These are phyloP conservation scores for Eidolon dupreanum DNA, from an alignment of 2,797 vertebrate species.

Conservation along the genomic window DNA sequence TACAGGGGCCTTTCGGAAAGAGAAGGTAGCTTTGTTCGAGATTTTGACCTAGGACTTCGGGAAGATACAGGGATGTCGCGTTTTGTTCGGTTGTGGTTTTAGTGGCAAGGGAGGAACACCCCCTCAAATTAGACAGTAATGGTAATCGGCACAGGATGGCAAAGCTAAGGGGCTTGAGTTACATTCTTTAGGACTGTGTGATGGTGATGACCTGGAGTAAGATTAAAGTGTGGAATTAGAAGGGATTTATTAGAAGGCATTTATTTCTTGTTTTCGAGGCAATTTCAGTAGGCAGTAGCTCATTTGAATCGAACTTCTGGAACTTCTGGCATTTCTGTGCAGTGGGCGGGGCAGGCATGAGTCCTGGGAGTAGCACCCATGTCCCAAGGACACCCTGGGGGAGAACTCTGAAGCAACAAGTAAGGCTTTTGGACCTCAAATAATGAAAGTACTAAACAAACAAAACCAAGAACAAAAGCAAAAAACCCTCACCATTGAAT, in stretches of 20 bases:
- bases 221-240: neutral
- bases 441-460: neutral
- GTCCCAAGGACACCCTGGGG: neutral
- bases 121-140: neutral
- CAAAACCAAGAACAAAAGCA: neutral
- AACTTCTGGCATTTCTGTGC: neutral
- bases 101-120: neutral
- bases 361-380: neutral
- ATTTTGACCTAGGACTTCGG: neutral
- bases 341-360: neutral
- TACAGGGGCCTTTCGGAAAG: neutral
- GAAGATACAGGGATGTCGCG: neutral
- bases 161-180: neutral
- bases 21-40: neutral
- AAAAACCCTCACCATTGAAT: neutral
- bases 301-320: neutral
- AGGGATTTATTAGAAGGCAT: neutral
- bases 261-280: neutral
- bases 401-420: neutral
- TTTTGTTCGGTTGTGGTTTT: neutral
- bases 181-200: neutral
- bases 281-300: neutral
- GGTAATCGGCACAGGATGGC: accelerated
- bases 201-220: neutral
- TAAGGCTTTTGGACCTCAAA: neutral